Evolutionary conservation across 1,140 invertebrate genomes (phyloP).

Genomic region (Campoletis sonorensis): DNA sequence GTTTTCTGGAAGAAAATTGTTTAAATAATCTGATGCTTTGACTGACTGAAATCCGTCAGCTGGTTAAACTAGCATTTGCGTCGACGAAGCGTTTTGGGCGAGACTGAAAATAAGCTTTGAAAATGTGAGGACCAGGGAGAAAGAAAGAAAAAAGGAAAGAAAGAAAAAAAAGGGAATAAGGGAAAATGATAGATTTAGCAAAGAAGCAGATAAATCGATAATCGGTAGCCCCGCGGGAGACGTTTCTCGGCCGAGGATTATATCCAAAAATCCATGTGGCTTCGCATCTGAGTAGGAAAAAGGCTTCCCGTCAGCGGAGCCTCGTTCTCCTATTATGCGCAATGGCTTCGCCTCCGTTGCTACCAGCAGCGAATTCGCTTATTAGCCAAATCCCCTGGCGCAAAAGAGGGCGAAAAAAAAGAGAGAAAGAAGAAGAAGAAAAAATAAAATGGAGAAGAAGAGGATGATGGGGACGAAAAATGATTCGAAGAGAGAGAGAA

Average conservation of each 20-base stretch:
- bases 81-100: no score
- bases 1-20: no score
- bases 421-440: conserved; percentile 9
- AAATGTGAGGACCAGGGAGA: background rate
- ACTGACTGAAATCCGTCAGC: no score
- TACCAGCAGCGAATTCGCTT: conserved; percentile 56
- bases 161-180: no score
- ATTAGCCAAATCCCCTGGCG: conserved; percentile 67
- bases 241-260: conserved; percentile 42
- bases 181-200: conserved; percentile 5
- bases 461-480: background rate
- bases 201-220: conserved; percentile 65
- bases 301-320: background rate
- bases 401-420: conserved; percentile 47
- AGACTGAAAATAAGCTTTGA: background rate
- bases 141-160: background rate
- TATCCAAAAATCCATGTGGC: conserved; percentile 15
- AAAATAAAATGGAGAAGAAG: conserved; percentile 23
- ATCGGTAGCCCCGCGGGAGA: conserved; percentile 56
- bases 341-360: conserved; percentile 31
- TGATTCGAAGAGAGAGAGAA: background rate
- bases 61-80: no score
- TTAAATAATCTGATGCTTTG: no score
- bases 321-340: background rate
- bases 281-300: background rate